Base-by-base conservation (phyloP, 1,140 invertebrate species). In the Neuroterus valhalla region DNA sequence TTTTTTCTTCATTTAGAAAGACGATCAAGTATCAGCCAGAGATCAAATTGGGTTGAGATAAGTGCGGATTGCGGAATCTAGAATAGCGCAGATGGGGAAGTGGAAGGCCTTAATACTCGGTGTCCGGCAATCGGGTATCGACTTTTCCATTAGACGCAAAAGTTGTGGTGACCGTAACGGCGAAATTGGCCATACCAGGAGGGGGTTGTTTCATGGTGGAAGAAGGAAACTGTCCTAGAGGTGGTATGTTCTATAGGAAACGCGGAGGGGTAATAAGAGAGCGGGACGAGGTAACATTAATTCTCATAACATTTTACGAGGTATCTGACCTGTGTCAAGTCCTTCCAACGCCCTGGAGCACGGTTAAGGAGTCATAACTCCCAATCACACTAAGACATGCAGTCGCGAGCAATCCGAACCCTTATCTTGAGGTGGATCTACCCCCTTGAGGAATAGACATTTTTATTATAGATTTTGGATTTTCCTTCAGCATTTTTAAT, bases 301-400 rank as follows among this genome's bases (percentile, higher is more conserved):
- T 89, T 89, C 88, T 89, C 88, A 89, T 89, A 89, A 89, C 86
- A 88, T 89, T 89, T 89, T 89, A 89, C 85, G 87, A 88, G 82
- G 84, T 89, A 88, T 88, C 88, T 87, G 88, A 89, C 85, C 88
- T 85, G 85, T 86, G 87, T 89, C 88, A 89, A 89, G 85, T 89
- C 84, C 82, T 85, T 82, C 80, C 86, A 81, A 84, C 84, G 82
- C 78, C 81, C 79, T 80, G 79, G 74, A 88, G 84, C 84, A 86
- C 85, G 82, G 84, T 89, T 89, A 88, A 88, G 87, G 87, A 89
- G 77, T 88, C 88, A 87, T 88, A 89, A 89, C 87, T 89, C 82
- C 87, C 87, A 89, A 89, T 89, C 86, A 88, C 87, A 85, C 82
- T 85, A 86, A 88, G 88, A 88, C 87, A 88, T 87, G 86, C 86